Evolutionary conservation across 2,113 vertebrate genomes (phyloP), one percentile per base, ranked within the genome.

Genomic region (Capreolus pygargus): DNA sequence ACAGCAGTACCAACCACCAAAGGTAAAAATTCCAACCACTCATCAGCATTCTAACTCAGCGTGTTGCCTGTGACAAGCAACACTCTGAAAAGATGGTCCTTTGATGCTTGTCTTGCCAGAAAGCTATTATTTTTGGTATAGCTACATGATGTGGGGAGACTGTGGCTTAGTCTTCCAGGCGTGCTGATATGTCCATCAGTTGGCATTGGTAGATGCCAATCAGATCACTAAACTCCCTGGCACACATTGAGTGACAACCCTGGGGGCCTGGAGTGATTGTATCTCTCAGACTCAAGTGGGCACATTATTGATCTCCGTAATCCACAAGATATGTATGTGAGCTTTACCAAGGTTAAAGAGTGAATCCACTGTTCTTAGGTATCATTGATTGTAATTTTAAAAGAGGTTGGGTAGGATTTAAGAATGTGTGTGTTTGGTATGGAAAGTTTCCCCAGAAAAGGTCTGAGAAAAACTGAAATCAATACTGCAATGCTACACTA

Each of bases 371-470:
- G 12, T 88, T 74, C 96, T 89, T 45, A 54, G n/a, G 45, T 88
- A 27, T 39, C 78, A 92, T 50, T 61, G 81, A 92, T 91, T 97
- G 87, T 52, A 36, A 54, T 93, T 92, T 94, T n/a, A 82, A 95
- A 86, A 84, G 10, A 91, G 86, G 17, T 79, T 79, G 57, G 60
- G 67, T 78, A 15, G 47, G 90, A 74, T 61, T 89, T 94, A n/a
- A 86, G 57, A 88, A 54, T 23, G 17, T 55, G 84, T 95, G 81
- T 89, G 50, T 97, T 90, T 39, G 67, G 21, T 36, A 14, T 87
- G 60, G 97, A 98, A 98, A 98, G 97, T 98, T 99, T 98, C 95
- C 97, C 94, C 85, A 91, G 83, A 87, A 98, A 94, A 97, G 86
- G 96, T 50, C 58, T 94, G 60, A 79, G 97, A 74, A 85, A 98